phyloP scores from a whole-genome alignment of 1,140 invertebrate genomes.

The Chironomus tepperi region DNA sequence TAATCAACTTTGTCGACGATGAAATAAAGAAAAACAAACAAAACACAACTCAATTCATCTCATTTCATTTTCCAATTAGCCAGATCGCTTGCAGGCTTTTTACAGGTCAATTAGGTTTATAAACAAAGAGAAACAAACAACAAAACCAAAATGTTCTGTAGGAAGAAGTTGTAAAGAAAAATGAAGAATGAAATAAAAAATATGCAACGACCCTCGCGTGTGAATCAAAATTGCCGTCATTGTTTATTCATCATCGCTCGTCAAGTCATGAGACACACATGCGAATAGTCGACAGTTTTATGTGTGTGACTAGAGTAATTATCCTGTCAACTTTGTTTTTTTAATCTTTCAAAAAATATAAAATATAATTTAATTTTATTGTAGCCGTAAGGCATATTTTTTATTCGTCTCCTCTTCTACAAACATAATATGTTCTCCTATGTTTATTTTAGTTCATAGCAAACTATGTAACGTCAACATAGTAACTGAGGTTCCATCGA shows the following conservation, averaged over 20 bases:
- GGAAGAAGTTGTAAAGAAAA: background rate
- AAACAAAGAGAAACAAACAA: background rate
- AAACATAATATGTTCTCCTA: background rate
- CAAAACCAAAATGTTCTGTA: background rate
- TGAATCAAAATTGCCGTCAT: background rate
- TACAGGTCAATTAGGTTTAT: background rate
- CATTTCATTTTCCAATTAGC: background rate
- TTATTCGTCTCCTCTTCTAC: background rate
- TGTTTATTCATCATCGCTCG: background rate
- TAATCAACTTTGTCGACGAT: no score
- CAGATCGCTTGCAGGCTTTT: background rate
- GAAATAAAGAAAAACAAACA: no score
- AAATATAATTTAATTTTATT: background rate
- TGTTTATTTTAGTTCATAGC: background rate
- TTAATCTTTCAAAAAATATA: background rate
- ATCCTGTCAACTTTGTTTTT: background rate
- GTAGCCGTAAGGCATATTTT: background rate
- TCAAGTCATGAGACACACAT: constrained; percentile 1
- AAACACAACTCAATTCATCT: no score
- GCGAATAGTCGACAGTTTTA: background rate
- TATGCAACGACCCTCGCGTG: background rate
- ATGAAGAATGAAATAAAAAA: background rate
- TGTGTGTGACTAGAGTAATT: constrained; percentile 8
- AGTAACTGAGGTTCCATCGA: background rate
- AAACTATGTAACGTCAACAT: background rate